Evolutionary conservation across 2,113 vertebrate genomes (phyloP), one percentile per base, ranked within the genome.

Genomic region (Arothron firmamentum): DNA sequence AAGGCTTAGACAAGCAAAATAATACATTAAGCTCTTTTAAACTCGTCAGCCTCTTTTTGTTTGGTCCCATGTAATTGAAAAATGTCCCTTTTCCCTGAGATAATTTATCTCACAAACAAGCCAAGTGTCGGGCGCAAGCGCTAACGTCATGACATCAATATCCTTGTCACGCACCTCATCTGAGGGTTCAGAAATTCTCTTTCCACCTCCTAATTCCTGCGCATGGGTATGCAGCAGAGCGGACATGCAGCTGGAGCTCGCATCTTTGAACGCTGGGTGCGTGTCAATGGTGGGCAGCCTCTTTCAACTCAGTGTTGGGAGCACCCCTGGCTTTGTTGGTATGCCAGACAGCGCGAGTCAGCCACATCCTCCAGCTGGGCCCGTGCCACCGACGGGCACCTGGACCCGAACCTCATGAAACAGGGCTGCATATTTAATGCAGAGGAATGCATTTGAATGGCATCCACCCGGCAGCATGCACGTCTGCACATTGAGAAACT

Each of bases 351-450:
- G 69, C 75, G 74, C 57, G 54, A 79, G 79, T 70, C 78, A 67
- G 67, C 79, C 77, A 80, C 85, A 84, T 87, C 87, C 86, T 87
- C 85, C 82, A 88, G 84, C 85, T 89, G 88, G 85, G 75, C 25
- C 56, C 43, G 62, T 72, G 87, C 86, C 87, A 89, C 79, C 72
- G 34, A 67, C 38, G 74, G 82, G 85, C 88, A 90, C 85, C 88
- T 88, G 88, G 80, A 77, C 76, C 74, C 77, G 67, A 73, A 69
- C 56, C 79, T 69, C 61, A 64, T 74, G 77, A 74, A 85, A 72
- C 55, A 34, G 69, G 74, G 85, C 71, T 5, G 80, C 77, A 82
- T 81, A 84, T 77, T 81, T 70, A 75, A 81, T 68, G 68, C 50
- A 18, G 56, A 50, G 56, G 65, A 70, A 63, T 69, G 42, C 25